A percentile compares a stretch with the other conserved stretches of the same genome.
phyloP scores from a whole-genome alignment of 2,888 invertebrate species.

The Nymphalis urticae region DNA sequence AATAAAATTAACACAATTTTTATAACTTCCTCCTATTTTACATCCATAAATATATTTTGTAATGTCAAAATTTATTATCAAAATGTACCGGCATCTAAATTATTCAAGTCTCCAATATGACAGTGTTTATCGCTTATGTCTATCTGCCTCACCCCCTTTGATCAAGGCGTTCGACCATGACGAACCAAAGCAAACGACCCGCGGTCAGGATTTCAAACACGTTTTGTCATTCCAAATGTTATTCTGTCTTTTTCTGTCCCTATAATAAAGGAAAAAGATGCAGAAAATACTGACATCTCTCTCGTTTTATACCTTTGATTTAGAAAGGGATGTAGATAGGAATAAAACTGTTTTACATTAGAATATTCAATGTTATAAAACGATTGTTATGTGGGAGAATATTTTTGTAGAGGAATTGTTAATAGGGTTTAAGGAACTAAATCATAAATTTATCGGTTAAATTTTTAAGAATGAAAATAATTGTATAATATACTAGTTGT shows the following conservation, averaged over 20 bases:
- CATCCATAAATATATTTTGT: neutral
- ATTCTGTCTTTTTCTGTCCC: constrained; percentile 30
- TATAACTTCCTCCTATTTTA: neutral
- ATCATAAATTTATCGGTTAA: constrained; percentile 3
- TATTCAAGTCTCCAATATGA: constrained; percentile 29
- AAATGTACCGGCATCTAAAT: constrained; percentile 31
- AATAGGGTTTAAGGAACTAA: constrained; percentile 31
- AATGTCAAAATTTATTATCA: constrained; percentile 13
- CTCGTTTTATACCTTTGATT: neutral
- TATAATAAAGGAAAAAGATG: constrained; percentile 33
- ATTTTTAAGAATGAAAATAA: neutral
- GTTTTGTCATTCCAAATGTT: constrained; percentile 41
- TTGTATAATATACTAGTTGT: neutral
- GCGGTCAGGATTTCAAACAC: constrained; percentile 67
- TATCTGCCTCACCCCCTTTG: constrained; percentile 53
- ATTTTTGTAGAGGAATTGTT: constrained; percentile 32
- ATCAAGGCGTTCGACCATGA: constrained; percentile 67
- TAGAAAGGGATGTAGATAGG: constrained; percentile 14
- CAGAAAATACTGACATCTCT: constrained; percentile 19
- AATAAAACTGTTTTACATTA: constrained; percentile 33
- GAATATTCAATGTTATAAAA: constrained; percentile 35
- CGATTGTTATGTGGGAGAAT: constrained; percentile 34
- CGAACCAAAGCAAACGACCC: constrained; percentile 70
- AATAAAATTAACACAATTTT: neutral
- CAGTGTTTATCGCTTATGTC: constrained; percentile 45